A percentile compares a stretch with the other conserved stretches of the same genome.
phyloP scores from a whole-genome alignment of 2,888 invertebrate species.

The Elgonia sp. region DNA sequence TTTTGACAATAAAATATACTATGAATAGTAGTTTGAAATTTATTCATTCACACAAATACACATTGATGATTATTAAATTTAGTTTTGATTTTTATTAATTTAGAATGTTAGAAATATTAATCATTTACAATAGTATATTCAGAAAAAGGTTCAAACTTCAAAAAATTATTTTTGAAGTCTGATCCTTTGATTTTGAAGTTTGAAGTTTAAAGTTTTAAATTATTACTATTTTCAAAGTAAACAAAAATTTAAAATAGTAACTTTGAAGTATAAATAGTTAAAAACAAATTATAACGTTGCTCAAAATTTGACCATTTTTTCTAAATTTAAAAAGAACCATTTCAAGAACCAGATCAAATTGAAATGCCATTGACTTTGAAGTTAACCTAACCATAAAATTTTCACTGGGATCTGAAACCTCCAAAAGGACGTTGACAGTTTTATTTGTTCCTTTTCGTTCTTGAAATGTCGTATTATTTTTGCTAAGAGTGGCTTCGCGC shows the following conservation, averaged over 20 bases:
- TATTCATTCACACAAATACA: too few species aligned
- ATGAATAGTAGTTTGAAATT: too few species aligned
- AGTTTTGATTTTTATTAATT: background rate
- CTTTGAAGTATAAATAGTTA: background rate
- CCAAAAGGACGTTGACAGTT: conserved; percentile 40
- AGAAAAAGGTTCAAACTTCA: too few species aligned
- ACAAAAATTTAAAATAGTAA: background rate
- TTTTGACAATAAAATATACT: too few species aligned
- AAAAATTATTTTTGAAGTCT: too few species aligned
- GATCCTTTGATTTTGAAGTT: too few species aligned
- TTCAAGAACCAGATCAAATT: too few species aligned
- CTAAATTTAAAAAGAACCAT: background rate
- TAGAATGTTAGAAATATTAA: background rate
- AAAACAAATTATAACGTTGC: too few species aligned
- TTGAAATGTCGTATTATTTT: conserved; percentile 78
- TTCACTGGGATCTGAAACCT: conserved; percentile 45
- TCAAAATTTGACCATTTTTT: too few species aligned
- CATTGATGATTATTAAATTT: background rate
- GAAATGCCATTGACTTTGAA: too few species aligned
- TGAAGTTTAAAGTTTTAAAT: too few species aligned
- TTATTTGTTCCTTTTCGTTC: conserved; percentile 66
- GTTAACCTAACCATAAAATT: background rate
- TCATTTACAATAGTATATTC: too few species aligned
- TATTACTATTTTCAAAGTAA: background rate
- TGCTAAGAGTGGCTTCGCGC: conserved; percentile 83